These are phyloP conservation scores for Pseudochirops corinnae DNA, from an alignment of 2,797 vertebrate species.

Conservation along the genomic window DNA sequence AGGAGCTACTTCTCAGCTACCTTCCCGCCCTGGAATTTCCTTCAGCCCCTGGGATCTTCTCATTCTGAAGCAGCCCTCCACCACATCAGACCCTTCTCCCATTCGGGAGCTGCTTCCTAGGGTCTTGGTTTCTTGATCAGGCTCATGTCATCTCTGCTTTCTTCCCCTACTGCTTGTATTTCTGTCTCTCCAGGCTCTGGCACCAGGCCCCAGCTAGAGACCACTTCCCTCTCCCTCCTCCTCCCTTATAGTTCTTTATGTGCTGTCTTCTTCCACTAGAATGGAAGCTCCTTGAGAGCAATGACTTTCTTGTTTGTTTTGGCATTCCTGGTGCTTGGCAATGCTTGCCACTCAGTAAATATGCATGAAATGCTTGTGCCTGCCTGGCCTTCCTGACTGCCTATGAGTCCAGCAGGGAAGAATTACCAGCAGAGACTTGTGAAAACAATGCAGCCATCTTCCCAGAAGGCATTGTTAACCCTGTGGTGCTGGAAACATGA, in stretches of 20 bases:
- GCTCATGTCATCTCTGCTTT: not conserved
- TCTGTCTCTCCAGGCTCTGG: not conserved
- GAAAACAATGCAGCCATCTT: not conserved
- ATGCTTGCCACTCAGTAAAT: not conserved
- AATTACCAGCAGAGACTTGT: not conserved
- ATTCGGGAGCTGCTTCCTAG: not conserved
- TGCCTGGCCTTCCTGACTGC: not conserved
- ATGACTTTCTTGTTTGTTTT: not conserved
- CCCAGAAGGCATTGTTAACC: not conserved
- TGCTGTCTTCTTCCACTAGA: not conserved
- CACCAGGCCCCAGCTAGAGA: not conserved
- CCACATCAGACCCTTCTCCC: not conserved
- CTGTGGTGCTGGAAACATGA: not conserved
- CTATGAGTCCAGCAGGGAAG: not conserved
- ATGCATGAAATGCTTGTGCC: not conserved
- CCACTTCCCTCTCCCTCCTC: not conserved
- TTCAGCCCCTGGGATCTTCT: not conserved
- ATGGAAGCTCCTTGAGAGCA: not conserved
- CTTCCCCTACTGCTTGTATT: not conserved
- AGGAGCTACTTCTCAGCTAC: not conserved
- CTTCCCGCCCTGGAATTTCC: not conserved
- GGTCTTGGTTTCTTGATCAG: not conserved
- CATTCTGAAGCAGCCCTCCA: not conserved
- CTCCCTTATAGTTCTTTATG: not conserved
- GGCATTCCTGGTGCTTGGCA: not conserved